phyloP scores from a whole-genome alignment of 2,113 vertebrate genomes.

The Macrotus californicus region DNA sequence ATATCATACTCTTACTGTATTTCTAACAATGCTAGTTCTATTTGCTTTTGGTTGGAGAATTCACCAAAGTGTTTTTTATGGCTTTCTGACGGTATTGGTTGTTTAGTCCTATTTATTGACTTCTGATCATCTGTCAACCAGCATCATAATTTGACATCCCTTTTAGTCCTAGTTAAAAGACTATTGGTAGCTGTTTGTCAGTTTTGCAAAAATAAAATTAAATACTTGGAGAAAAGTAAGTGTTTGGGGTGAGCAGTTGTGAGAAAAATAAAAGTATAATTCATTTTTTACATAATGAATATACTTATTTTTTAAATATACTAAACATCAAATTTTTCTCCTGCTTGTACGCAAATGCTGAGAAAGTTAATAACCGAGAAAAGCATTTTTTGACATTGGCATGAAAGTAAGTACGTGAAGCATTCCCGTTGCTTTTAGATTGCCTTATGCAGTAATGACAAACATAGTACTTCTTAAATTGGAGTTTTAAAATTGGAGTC shows the following conservation, averaged over 20 bases:
- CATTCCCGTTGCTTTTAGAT: constrained; percentile 50
- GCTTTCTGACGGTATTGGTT: background rate
- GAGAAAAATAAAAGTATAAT: background rate
- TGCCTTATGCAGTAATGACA: constrained; percentile 36
- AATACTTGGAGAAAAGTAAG: background rate
- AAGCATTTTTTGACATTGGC: background rate
- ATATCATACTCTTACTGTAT: background rate
- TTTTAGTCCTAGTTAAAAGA: constrained; percentile 1
- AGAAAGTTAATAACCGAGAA: background rate
- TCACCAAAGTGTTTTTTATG: background rate
- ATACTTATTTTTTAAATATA: background rate
- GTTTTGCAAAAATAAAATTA: constrained; percentile 23
- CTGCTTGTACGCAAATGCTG: background rate
- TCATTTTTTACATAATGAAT: background rate
- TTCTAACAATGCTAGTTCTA: background rate
- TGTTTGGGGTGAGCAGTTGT: background rate
- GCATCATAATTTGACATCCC: background rate
- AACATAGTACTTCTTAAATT: constrained; percentile 39
- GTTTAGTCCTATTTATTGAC: background rate
- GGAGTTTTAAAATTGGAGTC: constrained; percentile 52
- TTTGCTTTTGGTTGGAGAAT: constrained; percentile 19
- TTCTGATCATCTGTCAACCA: background rate
- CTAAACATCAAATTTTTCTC: background rate
- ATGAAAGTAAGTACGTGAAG: background rate
- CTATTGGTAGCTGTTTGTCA: background rate